A percentile compares a stretch with the other conserved stretches of the same genome.
Evolutionary conservation across 2,113 vertebrate species (phyloP).

Genomic region (Cacatua alba): DNA sequence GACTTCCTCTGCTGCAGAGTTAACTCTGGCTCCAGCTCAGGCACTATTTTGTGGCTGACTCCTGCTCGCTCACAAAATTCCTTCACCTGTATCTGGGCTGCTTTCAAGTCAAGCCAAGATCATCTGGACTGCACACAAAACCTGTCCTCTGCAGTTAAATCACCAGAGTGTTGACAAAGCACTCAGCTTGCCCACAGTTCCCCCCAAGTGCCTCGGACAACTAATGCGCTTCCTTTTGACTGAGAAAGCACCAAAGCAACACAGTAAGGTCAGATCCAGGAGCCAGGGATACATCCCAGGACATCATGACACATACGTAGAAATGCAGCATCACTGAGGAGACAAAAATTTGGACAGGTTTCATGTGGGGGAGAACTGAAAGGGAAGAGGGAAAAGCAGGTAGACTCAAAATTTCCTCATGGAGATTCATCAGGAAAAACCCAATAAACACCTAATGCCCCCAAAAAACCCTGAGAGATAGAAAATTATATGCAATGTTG

Average conservation of each 20-base stretch:
- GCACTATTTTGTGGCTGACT: not conserved
- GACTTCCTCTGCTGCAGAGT: not conserved
- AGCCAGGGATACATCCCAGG: not conserved
- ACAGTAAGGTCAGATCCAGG: not conserved
- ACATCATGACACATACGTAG: not conserved
- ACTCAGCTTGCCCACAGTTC: not conserved
- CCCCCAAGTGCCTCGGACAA: not conserved
- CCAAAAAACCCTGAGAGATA: not conserved
- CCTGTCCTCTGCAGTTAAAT: not conserved
- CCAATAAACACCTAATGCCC: not conserved
- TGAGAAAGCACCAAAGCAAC: not conserved
- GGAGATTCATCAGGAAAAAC: not conserved
- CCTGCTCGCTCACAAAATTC: not conserved
- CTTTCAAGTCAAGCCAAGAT: not conserved
- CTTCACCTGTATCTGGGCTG: not conserved
- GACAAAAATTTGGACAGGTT: not conserved
- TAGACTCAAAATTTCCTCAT: not conserved
- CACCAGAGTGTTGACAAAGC: not conserved
- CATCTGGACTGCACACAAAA: not conserved
- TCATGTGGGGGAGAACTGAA: not conserved
- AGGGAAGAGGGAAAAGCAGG: not conserved
- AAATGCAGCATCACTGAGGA: not conserved
- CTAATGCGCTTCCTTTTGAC: not conserved
- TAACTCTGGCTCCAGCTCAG: not conserved
- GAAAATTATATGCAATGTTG: not conserved